Evolutionary conservation across 2,797 vertebrate genomes (phyloP).

Genomic region (Antennarius maculatus): DNA sequence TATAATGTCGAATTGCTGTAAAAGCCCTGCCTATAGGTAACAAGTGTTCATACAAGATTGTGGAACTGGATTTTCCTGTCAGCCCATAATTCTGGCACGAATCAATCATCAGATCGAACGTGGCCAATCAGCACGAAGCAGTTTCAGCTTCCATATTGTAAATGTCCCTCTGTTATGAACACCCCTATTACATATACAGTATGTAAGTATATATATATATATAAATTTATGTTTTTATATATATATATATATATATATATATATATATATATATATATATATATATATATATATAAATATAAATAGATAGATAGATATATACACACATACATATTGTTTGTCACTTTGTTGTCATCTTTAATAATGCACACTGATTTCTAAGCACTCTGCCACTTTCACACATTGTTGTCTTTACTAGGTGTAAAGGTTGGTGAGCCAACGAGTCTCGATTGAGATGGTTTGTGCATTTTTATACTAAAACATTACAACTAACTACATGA

Average conservation of each 20-base stretch:
- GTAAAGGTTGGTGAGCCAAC: no score
- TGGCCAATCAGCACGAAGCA: constrained; percentile 47
- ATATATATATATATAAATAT: no score
- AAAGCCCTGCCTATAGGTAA: constrained; percentile 37
- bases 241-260: not conserved
- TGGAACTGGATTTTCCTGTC: constrained; percentile 50
- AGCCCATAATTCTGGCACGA: constrained; percentile 52
- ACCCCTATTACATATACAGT: not conserved
- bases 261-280: no score
- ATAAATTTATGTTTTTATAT: not conserved
- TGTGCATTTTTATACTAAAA: not conserved
- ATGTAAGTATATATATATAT: no score
- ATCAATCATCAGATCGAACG: constrained; percentile 63
- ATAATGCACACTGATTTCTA: constrained; percentile 25
- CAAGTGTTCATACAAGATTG: constrained; percentile 40
- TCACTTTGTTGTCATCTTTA: constrained; percentile 6
- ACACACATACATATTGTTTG: no score
- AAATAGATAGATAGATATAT: no score
- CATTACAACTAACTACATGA: not conserved
- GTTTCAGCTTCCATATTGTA: constrained; percentile 64
- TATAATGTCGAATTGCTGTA: constrained; percentile 11
- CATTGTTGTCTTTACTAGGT: no score
- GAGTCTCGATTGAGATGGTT: not conserved
- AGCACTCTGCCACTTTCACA: not conserved
- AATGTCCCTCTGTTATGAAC: constrained; percentile 49